Conservation (phyloP, 1,140 invertebrate genomes). For the Diabrotica virgifera region DNA sequence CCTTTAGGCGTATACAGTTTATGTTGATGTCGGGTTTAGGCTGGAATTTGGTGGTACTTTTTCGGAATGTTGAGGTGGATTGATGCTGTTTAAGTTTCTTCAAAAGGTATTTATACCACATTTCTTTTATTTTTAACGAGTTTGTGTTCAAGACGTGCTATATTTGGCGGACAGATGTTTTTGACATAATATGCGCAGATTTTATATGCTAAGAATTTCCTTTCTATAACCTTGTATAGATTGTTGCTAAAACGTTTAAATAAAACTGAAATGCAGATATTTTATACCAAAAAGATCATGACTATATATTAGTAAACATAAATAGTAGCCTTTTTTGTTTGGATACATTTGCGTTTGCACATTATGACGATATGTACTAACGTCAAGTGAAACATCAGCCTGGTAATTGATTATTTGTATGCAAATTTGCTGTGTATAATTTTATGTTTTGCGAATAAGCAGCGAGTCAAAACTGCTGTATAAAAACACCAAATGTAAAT, state of each 20-base stretch:
- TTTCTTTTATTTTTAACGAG: background rate
- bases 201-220: background rate
- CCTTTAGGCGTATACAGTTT: constrained; percentile 33
- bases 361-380: background rate
- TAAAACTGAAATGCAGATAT: no score
- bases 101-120: constrained; percentile 7
- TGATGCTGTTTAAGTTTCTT: constrained; percentile 6
- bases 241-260: background rate
- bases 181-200: constrained; percentile 12
- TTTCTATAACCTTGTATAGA: background rate
- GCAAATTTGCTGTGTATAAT: no score
- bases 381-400: background rate
- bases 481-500: no score
- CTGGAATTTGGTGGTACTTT: background rate
- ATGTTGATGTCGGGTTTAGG: constrained; percentile 5
- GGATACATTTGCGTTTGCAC: no score
- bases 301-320: no score
- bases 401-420: background rate
- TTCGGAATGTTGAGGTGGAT: constrained; percentile 5
- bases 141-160: background rate
- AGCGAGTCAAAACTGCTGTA: no score
- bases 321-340: no score
- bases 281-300: no score
- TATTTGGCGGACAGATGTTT: constrained; percentile 10
- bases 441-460: no score